A percentile compares a stretch with the other conserved stretches of the same genome.
Conservation (phyloP, 2,113 vertebrate genomes). For the Dromiciops gliroides region DNA sequence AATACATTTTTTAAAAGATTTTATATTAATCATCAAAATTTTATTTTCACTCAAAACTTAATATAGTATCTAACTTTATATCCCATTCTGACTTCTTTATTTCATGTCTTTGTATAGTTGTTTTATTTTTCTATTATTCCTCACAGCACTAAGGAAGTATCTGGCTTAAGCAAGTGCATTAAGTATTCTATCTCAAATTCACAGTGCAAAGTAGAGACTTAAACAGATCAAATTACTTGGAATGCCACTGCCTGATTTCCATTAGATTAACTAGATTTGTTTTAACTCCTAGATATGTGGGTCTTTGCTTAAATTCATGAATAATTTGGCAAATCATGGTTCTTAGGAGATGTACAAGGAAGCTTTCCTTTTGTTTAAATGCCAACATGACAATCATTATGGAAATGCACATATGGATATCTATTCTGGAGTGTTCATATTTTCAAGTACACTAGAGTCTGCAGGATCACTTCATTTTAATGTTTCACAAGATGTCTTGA, state of each 20-base stretch:
- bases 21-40: no score
- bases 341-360: conserved; percentile 21
- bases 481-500: conserved; percentile 13
- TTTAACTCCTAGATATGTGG: background rate
- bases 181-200: background rate
- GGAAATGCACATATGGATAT: conserved; percentile 16
- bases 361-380: background rate
- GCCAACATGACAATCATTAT: conserved; percentile 20
- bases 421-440: conserved; percentile 23
- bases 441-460: background rate
- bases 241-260: background rate
- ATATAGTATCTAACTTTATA: no score
- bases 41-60: no score
- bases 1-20: no score
- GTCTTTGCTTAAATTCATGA: background rate
- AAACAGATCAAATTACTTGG: conserved; percentile 15
- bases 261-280: background rate
- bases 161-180: background rate
- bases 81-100: no score
- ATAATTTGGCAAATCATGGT: conserved; percentile 29
- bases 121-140: background rate
- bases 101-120: background rate
- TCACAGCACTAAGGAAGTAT: background rate
- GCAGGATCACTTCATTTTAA: conserved; percentile 30
- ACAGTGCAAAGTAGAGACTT: background rate